phyloP scores from a whole-genome alignment of 2,888 invertebrate genomes.

The Podabrus alpinus region DNA sequence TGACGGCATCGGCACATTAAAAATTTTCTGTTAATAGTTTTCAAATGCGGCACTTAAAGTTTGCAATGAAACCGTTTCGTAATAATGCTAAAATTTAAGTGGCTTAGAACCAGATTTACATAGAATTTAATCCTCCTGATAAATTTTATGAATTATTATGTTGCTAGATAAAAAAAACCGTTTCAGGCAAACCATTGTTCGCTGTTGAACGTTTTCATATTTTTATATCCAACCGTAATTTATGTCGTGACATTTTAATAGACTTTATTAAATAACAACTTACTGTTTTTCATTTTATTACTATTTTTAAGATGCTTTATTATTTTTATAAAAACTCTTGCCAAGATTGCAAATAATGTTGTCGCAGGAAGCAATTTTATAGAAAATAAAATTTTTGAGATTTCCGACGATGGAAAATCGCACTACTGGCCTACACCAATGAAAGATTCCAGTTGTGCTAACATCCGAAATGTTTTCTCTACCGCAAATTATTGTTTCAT shows the following conservation, averaged over 20 bases:
- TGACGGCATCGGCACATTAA: background rate
- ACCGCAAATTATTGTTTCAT: background rate
- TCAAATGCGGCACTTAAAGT: background rate
- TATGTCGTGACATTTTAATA: background rate
- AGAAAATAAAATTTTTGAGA: background rate
- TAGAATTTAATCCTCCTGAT: background rate
- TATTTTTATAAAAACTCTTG: background rate
- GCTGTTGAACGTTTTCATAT: background rate
- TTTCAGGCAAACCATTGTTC: background rate
- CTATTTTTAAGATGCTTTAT: background rate
- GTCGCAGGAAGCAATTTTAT: background rate
- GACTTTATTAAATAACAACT: background rate
- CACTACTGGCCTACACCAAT: background rate
- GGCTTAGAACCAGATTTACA: background rate
- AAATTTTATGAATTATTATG: background rate
- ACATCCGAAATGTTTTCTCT: background rate
- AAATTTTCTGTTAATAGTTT: background rate
- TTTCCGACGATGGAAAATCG: background rate
- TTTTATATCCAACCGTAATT: background rate
- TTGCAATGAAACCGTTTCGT: background rate
- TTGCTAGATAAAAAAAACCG: background rate
- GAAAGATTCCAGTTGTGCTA: too few species aligned
- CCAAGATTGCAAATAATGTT: background rate
- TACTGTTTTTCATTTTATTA: background rate
- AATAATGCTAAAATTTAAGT: background rate